These are phyloP conservation scores for Spinus pinus DNA, from an alignment of 2,797 vertebrate species.

Conservation along the genomic window DNA sequence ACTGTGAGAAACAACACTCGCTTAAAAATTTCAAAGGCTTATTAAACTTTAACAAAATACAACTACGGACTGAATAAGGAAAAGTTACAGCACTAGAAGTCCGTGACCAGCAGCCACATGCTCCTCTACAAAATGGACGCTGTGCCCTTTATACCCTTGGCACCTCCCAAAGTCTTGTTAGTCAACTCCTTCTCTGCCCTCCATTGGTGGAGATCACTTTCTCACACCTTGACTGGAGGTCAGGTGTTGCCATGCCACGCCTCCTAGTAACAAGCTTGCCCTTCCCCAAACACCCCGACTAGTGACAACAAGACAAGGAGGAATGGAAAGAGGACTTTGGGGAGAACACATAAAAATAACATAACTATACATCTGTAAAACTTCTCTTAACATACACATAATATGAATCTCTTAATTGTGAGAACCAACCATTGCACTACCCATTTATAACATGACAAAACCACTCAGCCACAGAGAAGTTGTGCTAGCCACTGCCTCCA, in stretches of 20 bases:
- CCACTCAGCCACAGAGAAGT: not conserved
- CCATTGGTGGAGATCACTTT: not conserved
- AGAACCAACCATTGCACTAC: not conserved
- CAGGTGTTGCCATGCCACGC: not conserved
- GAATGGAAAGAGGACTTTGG: not conserved
- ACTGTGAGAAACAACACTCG: rapidly evolving
- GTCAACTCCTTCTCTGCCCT: not conserved
- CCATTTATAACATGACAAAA: not conserved
- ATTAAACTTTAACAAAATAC: not conserved
- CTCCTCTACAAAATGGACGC: not conserved
- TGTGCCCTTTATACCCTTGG: not conserved
- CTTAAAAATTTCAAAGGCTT: not conserved
- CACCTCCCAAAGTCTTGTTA: not conserved
- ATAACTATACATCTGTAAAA: not conserved
- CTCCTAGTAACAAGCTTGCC: not conserved
- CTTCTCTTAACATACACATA: not conserved
- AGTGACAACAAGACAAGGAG: not conserved
- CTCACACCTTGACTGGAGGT: not conserved
- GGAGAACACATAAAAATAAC: not conserved
- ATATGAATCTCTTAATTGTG: not conserved
- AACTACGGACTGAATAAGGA: not conserved
- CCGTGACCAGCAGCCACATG: rapidly evolving
- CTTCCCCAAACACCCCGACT: not conserved
- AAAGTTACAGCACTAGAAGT: not conserved
- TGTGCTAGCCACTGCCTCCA: not conserved